phyloP scores from a whole-genome alignment of 2,888 invertebrate species.

The Suillia variegata region DNA sequence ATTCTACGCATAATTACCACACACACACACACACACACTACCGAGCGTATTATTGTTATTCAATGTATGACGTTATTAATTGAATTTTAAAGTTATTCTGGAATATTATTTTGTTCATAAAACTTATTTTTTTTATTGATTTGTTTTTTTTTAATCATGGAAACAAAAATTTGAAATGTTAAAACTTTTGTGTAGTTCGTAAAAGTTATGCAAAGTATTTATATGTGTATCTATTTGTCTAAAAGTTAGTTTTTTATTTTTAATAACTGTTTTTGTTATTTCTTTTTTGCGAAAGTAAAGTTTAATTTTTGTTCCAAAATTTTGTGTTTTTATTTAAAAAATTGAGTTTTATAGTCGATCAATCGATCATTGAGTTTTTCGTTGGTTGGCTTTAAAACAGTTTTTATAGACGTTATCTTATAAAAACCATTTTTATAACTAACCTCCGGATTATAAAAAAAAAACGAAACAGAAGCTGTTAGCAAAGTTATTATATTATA shows the following conservation, averaged over 20 bases:
- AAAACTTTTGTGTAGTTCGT: constrained; percentile 13
- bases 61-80: constrained; percentile 8
- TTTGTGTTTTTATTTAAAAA: constrained; percentile 25
- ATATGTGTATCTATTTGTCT: constrained; percentile 19
- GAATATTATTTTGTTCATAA: constrained; percentile 3
- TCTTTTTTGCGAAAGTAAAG: constrained; percentile 28
- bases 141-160: constrained; percentile 4
- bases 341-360: neutral
- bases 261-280: constrained; percentile 28
- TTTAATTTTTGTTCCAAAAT: constrained; percentile 25
- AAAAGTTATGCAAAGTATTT: constrained; percentile 22
- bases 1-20: no score
- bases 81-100: constrained; percentile 7
- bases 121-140: neutral
- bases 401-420: no score
- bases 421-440: no score
- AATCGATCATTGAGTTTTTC: no score
- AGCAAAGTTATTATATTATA: no score
- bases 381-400: no score
- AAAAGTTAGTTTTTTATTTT: constrained; percentile 25
- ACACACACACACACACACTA: neutral
- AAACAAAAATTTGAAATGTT: no score
- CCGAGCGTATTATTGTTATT: constrained; percentile 6
- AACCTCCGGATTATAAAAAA: no score
- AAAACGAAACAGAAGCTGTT: no score